These are phyloP conservation scores for Urocolius indicus DNA, from an alignment of 2,113 vertebrate species.

Conservation along the genomic window DNA sequence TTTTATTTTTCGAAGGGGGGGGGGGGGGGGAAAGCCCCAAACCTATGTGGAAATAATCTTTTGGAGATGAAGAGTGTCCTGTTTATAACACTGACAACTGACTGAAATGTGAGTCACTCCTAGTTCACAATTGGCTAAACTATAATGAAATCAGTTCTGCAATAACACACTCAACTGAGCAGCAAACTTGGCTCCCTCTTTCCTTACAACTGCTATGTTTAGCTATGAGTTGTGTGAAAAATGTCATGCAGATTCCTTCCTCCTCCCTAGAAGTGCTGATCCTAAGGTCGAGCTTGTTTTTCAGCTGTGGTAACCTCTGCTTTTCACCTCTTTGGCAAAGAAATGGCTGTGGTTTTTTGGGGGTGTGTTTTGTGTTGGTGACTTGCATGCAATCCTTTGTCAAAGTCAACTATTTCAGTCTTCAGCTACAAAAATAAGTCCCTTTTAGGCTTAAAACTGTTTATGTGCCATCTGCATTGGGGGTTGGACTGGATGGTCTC, in stretches of 20 bases:
- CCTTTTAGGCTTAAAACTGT: neutral
- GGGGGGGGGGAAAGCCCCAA: no score
- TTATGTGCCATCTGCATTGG: neutral
- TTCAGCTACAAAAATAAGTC: neutral
- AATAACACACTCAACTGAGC: neutral
- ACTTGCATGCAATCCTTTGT: neutral
- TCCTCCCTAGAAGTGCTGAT: neutral
- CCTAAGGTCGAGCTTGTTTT: neutral
- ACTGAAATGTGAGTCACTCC: neutral
- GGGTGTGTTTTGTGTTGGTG: neutral
- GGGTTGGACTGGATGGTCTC: no score
- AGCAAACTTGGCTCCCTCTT: neutral
- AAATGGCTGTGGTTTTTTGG: neutral
- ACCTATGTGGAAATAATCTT: neutral
- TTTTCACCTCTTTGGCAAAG: neutral
- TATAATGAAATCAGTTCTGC: neutral
- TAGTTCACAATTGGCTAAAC: neutral
- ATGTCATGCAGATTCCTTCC: conserved; percentile 4
- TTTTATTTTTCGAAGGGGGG: no score
- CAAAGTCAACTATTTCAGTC: neutral
- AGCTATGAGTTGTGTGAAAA: neutral
- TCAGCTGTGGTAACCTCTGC: neutral
- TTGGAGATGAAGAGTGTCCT: neutral
- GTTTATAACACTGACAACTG: neutral
- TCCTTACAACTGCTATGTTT: neutral